Conservation (phyloP, 2,113 vertebrate genomes). For the Vanacampus margaritifer region DNA sequence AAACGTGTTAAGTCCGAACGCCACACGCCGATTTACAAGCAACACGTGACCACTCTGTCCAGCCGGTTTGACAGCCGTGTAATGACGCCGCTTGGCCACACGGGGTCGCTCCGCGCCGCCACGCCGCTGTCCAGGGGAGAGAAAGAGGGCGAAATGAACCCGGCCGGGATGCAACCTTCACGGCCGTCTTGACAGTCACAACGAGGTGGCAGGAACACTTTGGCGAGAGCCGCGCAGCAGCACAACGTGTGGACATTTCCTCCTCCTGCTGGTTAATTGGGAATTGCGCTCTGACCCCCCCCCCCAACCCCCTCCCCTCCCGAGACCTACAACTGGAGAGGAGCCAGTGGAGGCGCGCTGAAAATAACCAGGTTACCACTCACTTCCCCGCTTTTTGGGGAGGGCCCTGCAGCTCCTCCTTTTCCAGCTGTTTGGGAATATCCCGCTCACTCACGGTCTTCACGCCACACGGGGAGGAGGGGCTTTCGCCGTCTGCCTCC, state of each 20-base stretch:
- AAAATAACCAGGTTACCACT: slow-evolving; percentile 71
- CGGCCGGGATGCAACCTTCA: slow-evolving; percentile 11
- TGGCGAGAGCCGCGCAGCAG: slow-evolving; percentile 24
- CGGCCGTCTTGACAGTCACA: not conserved
- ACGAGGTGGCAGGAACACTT: slow-evolving; percentile 3
- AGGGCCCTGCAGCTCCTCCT: slow-evolving; percentile 58
- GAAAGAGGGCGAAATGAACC: slow-evolving; percentile 57
- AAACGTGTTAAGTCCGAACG: not conserved
- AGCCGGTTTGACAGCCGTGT: slow-evolving; percentile 5
- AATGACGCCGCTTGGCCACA: slow-evolving; percentile 16
- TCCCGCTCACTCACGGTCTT: slow-evolving; percentile 29
- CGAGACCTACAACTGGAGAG: slow-evolving; percentile 49
- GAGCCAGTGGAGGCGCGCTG: slow-evolving; percentile 59
- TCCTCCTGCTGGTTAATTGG: slow-evolving; percentile 23
- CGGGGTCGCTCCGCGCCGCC: slow-evolving; percentile 51
- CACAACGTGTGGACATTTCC: slow-evolving; percentile 48
- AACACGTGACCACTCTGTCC: slow-evolving; percentile 24
- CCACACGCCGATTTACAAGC: not conserved
- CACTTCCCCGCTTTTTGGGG: slow-evolving; percentile 62
- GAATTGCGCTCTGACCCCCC: slow-evolving; percentile 29
- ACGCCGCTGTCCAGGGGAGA: slow-evolving; percentile 31
- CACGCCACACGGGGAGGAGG: not conserved
- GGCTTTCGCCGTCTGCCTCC: slow-evolving; percentile 7
- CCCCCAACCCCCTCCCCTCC: slow-evolving; percentile 10
- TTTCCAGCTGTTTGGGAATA: slow-evolving; percentile 69